phyloP scores from a whole-genome alignment of 2,888 invertebrate species.

The Alloplasta piceator region DNA sequence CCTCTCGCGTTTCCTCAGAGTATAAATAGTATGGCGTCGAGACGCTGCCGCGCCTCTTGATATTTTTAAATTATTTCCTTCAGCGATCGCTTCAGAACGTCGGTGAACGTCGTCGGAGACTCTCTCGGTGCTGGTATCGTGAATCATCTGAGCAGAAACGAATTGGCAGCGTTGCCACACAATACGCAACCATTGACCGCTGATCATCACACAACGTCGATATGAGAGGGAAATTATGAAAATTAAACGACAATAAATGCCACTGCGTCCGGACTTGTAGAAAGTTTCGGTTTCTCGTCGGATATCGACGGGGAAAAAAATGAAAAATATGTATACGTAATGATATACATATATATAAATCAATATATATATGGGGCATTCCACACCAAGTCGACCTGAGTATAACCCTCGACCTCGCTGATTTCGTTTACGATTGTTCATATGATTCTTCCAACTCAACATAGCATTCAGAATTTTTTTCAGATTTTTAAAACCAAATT shows the following conservation, averaged over 20 bases:
- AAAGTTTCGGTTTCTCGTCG: conserved; percentile 46
- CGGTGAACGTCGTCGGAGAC: conserved; percentile 89
- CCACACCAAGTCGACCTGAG: too few species aligned
- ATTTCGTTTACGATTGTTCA: too few species aligned
- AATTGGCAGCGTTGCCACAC: conserved; percentile 82
- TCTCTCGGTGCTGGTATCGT: conserved; percentile 89
- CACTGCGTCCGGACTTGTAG: conserved; percentile 45
- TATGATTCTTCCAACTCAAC: too few species aligned
- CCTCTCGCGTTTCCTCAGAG: too few species aligned
- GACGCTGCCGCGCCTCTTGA: too few species aligned
- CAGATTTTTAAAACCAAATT: too few species aligned
- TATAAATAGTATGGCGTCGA: too few species aligned
- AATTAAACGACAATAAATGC: conserved; percentile 65
- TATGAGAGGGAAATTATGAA: conserved; percentile 73
- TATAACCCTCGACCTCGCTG: too few species aligned
- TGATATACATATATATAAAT: conserved; percentile 2
- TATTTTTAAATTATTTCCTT: background rate
- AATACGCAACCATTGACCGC: conserved; percentile 71
- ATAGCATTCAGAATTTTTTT: too few species aligned
- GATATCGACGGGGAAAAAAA: background rate
- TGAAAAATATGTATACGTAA: conserved; percentile 1
- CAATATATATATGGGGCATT: too few species aligned
- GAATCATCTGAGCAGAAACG: conserved; percentile 85
- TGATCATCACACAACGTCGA: conserved; percentile 81
- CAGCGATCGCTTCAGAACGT: conserved; percentile 85